A percentile compares a stretch with the other conserved stretches of the same genome.
Conservation (phyloP, 2,888 invertebrate species). For the Eupithecia pulchellata region DNA sequence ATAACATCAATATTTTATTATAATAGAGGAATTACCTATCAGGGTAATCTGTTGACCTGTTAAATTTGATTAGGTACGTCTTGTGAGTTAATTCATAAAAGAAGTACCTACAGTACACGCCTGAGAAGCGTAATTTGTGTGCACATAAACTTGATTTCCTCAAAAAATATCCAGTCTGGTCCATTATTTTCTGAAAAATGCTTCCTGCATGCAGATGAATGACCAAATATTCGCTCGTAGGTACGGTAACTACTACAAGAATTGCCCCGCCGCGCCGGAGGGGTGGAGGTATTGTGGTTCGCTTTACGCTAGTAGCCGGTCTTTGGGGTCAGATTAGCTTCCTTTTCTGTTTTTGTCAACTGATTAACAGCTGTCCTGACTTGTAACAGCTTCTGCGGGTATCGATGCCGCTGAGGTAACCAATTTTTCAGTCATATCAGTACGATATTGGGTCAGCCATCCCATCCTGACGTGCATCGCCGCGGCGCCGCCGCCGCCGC, state of each 20-base stretch:
- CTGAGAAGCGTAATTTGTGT: background rate
- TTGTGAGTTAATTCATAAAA: background rate
- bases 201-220: background rate
- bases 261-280: background rate
- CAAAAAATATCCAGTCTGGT: background rate
- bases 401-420: background rate
- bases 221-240: background rate
- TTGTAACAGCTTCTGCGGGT: background rate
- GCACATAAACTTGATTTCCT: background rate
- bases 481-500: background rate
- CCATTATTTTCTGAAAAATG: background rate
- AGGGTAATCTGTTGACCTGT: no score
- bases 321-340: background rate
- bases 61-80: no score
- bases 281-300: background rate
- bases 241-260: background rate
- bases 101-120: background rate
- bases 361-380: background rate
- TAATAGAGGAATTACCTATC: no score
- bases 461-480: background rate
- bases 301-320: background rate
- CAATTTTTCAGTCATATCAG: background rate
- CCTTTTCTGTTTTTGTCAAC: background rate
- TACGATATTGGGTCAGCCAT: background rate
- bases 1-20: background rate